Evolutionary conservation across 2,888 invertebrate species (phyloP).

Genomic region (Coronaproctus castanopsis): DNA sequence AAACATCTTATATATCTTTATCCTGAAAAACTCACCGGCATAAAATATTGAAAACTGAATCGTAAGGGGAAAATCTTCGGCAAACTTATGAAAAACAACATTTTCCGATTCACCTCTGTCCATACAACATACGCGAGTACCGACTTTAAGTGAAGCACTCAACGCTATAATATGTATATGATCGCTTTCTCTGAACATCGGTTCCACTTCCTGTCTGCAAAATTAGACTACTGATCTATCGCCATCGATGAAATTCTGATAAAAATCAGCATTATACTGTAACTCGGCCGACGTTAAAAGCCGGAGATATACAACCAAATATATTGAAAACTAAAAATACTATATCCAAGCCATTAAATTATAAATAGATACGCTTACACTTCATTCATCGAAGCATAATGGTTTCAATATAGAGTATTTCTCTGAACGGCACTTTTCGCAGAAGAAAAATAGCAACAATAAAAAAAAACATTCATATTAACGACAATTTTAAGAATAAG

Average conservation of each 20-base stretch:
- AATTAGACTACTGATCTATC: slow-evolving; percentile 79
- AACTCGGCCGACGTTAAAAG: slow-evolving; percentile 87
- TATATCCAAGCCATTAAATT: too few species aligned
- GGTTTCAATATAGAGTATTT: too few species aligned
- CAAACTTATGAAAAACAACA: slow-evolving; percentile 77
- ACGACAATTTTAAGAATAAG: too few species aligned
- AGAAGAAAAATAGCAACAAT: too few species aligned
- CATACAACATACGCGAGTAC: slow-evolving; percentile 91
- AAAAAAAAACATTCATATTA: too few species aligned
- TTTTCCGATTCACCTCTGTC: slow-evolving; percentile 75
- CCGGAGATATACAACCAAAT: slow-evolving; percentile 79
- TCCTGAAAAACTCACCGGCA: too few species aligned
- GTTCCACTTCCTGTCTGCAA: slow-evolving; percentile 89
- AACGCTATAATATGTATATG: slow-evolving; percentile 95
- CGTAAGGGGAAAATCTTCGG: slow-evolving; percentile 65
- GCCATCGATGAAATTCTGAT: slow-evolving; percentile 88
- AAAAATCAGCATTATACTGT: slow-evolving; percentile 83
- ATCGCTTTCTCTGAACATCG: slow-evolving; percentile 91
- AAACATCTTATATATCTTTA: too few species aligned
- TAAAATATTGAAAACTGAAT: too few species aligned
- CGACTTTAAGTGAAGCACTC: slow-evolving; percentile 67
- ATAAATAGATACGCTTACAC: too few species aligned
- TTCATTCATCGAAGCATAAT: too few species aligned
- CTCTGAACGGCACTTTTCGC: too few species aligned
- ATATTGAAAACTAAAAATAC: too few species aligned